Conservation (phyloP, 2,113 vertebrate species). For the Gorilla gorilla region DNA sequence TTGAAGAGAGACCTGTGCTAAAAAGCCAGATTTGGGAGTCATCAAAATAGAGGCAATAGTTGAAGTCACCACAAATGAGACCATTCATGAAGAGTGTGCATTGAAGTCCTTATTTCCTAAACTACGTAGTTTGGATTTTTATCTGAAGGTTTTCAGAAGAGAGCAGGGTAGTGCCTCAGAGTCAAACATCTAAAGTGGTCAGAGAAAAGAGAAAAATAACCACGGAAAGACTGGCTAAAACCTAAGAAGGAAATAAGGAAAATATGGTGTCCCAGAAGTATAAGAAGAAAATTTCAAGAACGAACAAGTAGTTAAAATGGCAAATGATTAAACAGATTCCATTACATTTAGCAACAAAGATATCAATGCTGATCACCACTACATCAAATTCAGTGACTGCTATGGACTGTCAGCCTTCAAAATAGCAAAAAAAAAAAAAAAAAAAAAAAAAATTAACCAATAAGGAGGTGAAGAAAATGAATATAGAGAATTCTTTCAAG, state of each 20-base stretch:
- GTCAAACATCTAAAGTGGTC: neutral
- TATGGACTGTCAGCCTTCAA: neutral
- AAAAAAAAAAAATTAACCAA: neutral
- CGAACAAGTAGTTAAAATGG: neutral
- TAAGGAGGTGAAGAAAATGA: slow-evolving; percentile 12
- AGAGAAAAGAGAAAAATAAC: slow-evolving; percentile 21
- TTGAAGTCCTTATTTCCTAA: too few species aligned
- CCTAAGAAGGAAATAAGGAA: neutral
- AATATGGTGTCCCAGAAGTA: neutral
- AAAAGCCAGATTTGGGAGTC: neutral
- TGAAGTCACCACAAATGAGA: neutral
- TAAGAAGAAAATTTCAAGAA: neutral
- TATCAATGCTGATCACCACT: neutral
- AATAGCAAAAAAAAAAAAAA: neutral
- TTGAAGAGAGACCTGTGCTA: neutral
- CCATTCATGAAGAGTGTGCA: neutral
- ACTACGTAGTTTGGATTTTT: too few species aligned
- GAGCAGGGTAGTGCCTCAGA: neutral
- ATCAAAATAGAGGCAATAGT: neutral
- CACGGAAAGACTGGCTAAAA: neutral
- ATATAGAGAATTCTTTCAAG: neutral
- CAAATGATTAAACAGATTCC: neutral
- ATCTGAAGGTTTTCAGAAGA: neutral
- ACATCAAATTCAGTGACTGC: neutral
- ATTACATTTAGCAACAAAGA: neutral